A percentile compares a stretch with the other conserved stretches of the same genome.
Evolutionary conservation across 1,140 invertebrate species (phyloP).

Genomic region (Euura lappo): DNA sequence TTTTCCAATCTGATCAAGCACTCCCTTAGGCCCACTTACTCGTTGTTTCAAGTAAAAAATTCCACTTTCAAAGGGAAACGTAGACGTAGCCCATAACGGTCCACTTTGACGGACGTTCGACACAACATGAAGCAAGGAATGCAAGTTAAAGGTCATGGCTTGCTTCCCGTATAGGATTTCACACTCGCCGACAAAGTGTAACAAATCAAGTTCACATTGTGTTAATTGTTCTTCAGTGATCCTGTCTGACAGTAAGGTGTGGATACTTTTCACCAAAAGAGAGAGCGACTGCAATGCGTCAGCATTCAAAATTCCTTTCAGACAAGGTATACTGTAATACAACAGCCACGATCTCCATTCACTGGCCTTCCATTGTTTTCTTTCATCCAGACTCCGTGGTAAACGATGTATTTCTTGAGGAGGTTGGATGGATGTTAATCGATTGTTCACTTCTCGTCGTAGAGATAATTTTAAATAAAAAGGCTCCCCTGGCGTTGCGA

Average conservation of each 20-base stretch:
- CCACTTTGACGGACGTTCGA: conserved; percentile 25
- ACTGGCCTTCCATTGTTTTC: conserved; percentile 30
- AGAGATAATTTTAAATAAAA: not conserved
- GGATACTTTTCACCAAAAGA: conserved; percentile 22
- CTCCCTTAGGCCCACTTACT: conserved; percentile 25
- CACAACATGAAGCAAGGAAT: conserved; percentile 21
- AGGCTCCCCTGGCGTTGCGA: not conserved
- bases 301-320: conserved; percentile 22
- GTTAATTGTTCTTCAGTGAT: conserved; percentile 20
- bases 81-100: conserved; percentile 30
- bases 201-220: conserved; percentile 24
- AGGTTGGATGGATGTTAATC: conserved; percentile 17
- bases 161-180: conserved; percentile 23
- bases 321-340: conserved; percentile 27
- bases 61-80: conserved; percentile 30
- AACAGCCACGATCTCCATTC: conserved; percentile 33
- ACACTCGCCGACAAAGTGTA: conserved; percentile 29
- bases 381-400: conserved; percentile 22
- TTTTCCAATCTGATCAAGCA: conserved; percentile 30
- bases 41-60: conserved; percentile 26
- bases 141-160: conserved; percentile 32
- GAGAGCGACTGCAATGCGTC: conserved; percentile 21
- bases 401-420: conserved; percentile 21
- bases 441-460: conserved; percentile 2
- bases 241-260: conserved; percentile 17